A percentile compares a stretch with the other conserved stretches of the same genome.
Evolutionary conservation across 2,888 invertebrate genomes (phyloP).

Genomic region (Laothoe populi): DNA sequence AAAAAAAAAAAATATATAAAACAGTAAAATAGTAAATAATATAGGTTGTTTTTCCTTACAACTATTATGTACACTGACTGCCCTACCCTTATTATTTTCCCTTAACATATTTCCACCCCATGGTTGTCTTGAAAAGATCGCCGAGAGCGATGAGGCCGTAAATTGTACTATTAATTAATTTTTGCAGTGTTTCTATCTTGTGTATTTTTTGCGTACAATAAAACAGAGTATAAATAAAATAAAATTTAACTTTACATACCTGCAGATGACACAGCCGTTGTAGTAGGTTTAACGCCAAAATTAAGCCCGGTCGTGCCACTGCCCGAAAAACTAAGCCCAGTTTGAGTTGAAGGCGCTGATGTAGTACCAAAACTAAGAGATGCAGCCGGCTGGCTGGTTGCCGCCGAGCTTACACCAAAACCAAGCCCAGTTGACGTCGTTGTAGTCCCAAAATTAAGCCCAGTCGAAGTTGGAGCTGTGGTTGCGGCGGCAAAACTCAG

Average conservation of each 20-base stretch:
- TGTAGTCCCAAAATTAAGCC: slow-evolving; percentile 43
- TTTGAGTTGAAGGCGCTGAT: slow-evolving; percentile 33
- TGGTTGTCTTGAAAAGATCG: too few relatives aligned
- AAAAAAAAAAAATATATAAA: too few relatives aligned
- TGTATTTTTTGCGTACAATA: too few relatives aligned
- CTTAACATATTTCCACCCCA: too few relatives aligned
- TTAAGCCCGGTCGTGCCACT: slow-evolving; percentile 26
- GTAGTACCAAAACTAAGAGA: slow-evolving; percentile 44
- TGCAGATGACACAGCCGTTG: slow-evolving; percentile 44
- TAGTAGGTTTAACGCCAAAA: slow-evolving; percentile 33
- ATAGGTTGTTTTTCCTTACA: too few relatives aligned
- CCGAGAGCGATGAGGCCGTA: too few relatives aligned
- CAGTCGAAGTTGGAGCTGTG: slow-evolving; percentile 33
- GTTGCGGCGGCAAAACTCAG: slow-evolving; percentile 31
- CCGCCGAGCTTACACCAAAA: slow-evolving; percentile 32
- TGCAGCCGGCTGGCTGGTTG: slow-evolving; percentile 29
- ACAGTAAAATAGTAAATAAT: too few relatives aligned
- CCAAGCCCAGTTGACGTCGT: slow-evolving; percentile 32
- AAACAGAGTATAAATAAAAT: too few relatives aligned
- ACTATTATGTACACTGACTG: too few relatives aligned
- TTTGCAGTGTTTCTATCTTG: too few relatives aligned
- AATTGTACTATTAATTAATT: too few relatives aligned
- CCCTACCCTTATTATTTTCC: too few relatives aligned
- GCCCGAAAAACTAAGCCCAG: slow-evolving; percentile 40
- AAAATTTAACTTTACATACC: slow-evolving; percentile 41